Evolutionary conservation across 2,888 invertebrate genomes (phyloP), one percentile per base, ranked within the genome.

Genomic region (Drosophila borborema): DNA sequence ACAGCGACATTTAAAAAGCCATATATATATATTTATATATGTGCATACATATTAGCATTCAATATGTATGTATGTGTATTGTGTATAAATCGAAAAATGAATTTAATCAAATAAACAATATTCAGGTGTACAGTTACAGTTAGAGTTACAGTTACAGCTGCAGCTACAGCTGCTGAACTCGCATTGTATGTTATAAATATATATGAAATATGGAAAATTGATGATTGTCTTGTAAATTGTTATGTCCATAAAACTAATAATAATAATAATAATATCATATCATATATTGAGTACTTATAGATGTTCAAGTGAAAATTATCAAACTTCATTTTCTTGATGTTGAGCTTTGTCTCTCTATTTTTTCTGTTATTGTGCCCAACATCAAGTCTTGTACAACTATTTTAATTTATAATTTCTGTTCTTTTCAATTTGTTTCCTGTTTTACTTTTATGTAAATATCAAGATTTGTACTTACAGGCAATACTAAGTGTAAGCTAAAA

Each of bases 151-250:
- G 49, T 49, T 31, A 48, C 9, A 48, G 61, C 64, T 67, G 51
- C 48, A 49, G 48, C 6, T 10, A 31, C 28, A 31, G 75, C 72
- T 67, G 63, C 62, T 60, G 63, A 72, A 68, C 72, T 64, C 71
- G 79, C 86, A 79, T 81, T 85, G 72, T 81, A 74, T 89, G 85
- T 89, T 81, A 67, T 71, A 73, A 43, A 77, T 69, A 45, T 65
- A 70, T 77, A 74, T 62, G 8, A 60, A 74, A 71, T 66, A 51
- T 51, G 49, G n/a, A 51, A 18, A 51, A n/a, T 16, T 51, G 31
- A 49, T 85, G 87, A 86, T 84, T 85, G 87, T 89, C 89, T 87
- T 89, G 85, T 85, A 87, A 69, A 87, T 89, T 89, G 85, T 85
- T 77, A 80, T 85, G 85, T 85, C 85, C 77, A 62, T 71, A 40